Evolutionary conservation across 2,113 vertebrate species (phyloP).

Genomic region (Tor tambroides): DNA sequence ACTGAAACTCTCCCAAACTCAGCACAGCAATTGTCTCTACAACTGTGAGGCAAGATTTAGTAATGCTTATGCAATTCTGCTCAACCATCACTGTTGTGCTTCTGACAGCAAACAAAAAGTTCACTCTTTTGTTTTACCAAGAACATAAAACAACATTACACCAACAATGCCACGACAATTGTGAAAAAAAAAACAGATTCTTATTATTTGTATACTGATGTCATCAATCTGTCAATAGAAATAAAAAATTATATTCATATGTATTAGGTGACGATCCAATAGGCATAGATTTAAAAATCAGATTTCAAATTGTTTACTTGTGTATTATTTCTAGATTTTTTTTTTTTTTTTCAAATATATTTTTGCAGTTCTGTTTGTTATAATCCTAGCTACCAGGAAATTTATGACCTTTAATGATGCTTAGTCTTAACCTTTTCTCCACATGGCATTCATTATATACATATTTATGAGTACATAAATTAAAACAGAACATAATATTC

Average conservation of each 20-base stretch:
- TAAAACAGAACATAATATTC: background rate
- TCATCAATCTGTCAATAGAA: background rate
- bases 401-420: background rate
- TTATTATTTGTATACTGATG: background rate
- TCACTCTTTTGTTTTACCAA: conserved; percentile 12
- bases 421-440: background rate
- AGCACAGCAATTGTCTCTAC: conserved; percentile 20
- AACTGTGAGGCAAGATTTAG: conserved; percentile 39
- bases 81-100: conserved; percentile 21
- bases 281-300: no score
- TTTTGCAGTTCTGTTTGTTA: background rate
- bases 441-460: background rate
- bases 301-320: no score
- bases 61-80: conserved; percentile 36
- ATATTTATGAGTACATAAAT: background rate
- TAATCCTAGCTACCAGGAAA: background rate
- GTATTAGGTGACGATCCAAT: no score
- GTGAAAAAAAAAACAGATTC: background rate
- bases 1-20: conserved; percentile 22
- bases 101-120: conserved; percentile 31
- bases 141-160: background rate
- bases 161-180: background rate
- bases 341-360: background rate
- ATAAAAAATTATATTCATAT: background rate
- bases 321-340: no score